Conservation (phyloP, 2,797 vertebrate genomes). For the Catharus ustulatus region DNA sequence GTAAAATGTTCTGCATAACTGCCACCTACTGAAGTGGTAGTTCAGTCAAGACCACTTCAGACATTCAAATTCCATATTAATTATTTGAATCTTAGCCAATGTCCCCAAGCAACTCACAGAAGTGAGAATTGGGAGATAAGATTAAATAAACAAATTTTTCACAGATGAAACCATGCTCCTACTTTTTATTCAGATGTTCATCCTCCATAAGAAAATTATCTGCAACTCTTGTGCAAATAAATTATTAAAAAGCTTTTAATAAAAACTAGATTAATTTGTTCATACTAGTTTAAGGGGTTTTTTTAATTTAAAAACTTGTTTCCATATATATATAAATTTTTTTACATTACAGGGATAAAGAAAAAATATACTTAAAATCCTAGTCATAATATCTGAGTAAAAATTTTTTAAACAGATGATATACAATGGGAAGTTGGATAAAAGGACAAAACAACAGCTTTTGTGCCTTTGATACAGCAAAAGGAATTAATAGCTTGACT, state of each 20-base stretch:
- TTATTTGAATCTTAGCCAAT: not conserved
- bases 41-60: not conserved
- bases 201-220: not conserved
- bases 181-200: not conserved
- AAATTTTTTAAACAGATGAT: not conserved
- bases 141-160: not conserved
- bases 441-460: not conserved
- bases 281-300: rapidly evolving
- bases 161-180: not conserved
- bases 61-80: not conserved
- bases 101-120: not conserved
- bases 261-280: not conserved
- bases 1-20: not conserved
- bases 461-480: not conserved
- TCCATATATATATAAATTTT: not conserved
- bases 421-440: not conserved
- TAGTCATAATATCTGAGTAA: not conserved
- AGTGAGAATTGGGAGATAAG: not conserved
- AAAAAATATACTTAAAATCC: not conserved
- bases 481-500: not conserved
- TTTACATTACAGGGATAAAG: not conserved
- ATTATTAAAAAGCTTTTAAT: not conserved
- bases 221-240: not conserved
- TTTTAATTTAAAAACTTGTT: not conserved
- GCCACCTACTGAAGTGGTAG: not conserved